These are phyloP conservation scores for Caenorhabditis briggsae DNA, from an alignment of 1,140 invertebrate genomes.

Conservation along the genomic window DNA sequence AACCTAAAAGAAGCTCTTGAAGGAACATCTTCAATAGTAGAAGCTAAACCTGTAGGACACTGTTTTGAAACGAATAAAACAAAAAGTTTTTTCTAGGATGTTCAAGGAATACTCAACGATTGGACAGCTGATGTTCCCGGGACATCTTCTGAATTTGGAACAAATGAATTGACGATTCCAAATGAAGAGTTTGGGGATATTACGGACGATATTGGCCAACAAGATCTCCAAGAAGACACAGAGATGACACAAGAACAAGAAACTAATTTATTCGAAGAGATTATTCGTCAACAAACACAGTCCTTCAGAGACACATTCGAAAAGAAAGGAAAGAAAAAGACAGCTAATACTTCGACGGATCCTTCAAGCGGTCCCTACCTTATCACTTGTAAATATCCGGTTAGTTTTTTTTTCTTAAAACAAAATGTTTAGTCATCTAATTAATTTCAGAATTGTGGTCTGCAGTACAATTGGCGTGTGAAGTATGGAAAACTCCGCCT, in stretches of 20 bases:
- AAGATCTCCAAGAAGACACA: neutral
- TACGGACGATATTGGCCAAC: neutral
- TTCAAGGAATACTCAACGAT: slow-evolving; percentile 7
- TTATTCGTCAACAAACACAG: slow-evolving; percentile 3
- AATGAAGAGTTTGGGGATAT: slow-evolving; percentile 5
- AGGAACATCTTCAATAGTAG: neutral
- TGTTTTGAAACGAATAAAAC: neutral
- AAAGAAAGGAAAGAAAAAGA: neutral
- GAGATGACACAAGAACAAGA: neutral
- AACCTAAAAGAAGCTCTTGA: neutral
- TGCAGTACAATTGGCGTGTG: slow-evolving; percentile 45
- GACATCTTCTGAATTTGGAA: neutral
- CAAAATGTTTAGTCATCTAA: too few species aligned
- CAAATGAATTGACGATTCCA: neutral
- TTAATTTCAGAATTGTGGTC: slow-evolving; percentile 16
- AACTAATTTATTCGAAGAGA: neutral
- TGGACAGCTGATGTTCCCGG: slow-evolving; percentile 8
- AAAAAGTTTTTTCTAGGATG: neutral
- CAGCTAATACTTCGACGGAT: neutral
- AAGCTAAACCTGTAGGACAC: neutral
- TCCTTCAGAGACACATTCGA: neutral
- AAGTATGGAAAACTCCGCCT: slow-evolving; percentile 26
- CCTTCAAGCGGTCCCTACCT: neutral
- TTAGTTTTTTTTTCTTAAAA: neutral
- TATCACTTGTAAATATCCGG: slow-evolving; percentile 26